These are phyloP conservation scores for Decapterus maruadsi DNA, from an alignment of 2,797 vertebrate species.

Conservation along the genomic window DNA sequence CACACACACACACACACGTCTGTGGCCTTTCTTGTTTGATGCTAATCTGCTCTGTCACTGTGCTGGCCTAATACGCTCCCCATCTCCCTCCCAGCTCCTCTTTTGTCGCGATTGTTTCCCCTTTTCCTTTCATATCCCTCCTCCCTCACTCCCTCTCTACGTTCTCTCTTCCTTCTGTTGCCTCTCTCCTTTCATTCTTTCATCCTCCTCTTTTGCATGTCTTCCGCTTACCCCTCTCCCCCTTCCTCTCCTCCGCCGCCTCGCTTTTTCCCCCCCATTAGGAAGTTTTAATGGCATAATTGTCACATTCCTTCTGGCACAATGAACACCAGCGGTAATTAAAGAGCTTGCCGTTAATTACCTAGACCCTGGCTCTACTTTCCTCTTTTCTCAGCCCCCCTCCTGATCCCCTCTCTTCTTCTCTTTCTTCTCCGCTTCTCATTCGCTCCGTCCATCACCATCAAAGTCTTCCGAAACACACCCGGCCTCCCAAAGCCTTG, in stretches of 20 bases:
- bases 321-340: conserved; percentile 86
- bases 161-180: conserved; percentile 82
- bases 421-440: conserved; percentile 75
- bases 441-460: conserved; percentile 72
- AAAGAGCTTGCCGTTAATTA: conserved; percentile 86
- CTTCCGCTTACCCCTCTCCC: conserved; percentile 68
- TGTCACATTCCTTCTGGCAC: conserved; percentile 86
- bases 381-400: conserved; percentile 75
- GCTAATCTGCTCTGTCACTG: conserved; percentile 89
- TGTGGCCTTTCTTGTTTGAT: conserved; percentile 87
- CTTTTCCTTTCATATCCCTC: conserved; percentile 80
- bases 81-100: conserved; percentile 86
- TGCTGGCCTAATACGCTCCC: conserved; percentile 80
- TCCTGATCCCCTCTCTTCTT: conserved; percentile 67
- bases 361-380: conserved; percentile 80
- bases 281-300: conserved; percentile 87
- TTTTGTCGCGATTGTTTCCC: conserved; percentile 83
- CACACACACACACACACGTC: conserved; percentile 70
- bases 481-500: conserved; percentile 77
- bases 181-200: conserved; percentile 79
- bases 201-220: conserved; percentile 82
- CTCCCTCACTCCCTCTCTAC: conserved; percentile 77
- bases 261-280: conserved; percentile 71
- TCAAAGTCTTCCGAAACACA: conserved; percentile 78
- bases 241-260: conserved; percentile 21